Evolutionary conservation across 2,888 invertebrate species (phyloP), one percentile per base, ranked within the genome.

Genomic region (Eupeodes luniger): DNA sequence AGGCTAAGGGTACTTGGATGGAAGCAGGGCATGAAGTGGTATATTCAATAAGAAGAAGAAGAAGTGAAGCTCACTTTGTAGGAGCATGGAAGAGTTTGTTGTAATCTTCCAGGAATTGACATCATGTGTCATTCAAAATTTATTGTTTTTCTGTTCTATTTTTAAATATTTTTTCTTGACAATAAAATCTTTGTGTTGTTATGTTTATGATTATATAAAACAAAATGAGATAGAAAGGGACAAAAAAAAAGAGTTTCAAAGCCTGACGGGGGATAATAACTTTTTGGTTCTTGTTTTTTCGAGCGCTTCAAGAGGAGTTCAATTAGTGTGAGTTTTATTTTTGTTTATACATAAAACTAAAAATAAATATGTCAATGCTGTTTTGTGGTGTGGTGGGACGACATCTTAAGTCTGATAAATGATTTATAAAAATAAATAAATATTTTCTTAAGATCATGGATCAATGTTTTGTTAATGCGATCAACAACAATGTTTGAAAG

Each of bases 31-130:
- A 62, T 40, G 7, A 16, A 19, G 80, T 49, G 61, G 19, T 40
- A 40, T 36, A 40, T 36, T 64, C 27, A 59, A 27, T 2, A 27
- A 27, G 27, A 27, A 1, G 27, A 27, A 12, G 7, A 34, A 27
- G 5, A 12, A 59, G 34, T 47, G 47, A 47, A 14, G 44, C 19
- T 64, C 47, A 12, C 44, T 55, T 5, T 4, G 16, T 40, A 2
- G 7, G 44, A 11, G 5, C 40, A 14, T 53, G 62, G 1, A 9
- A 7, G 14, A 27, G 83, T 79, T 82, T 61, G 76, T 76, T 69
- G 51, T 80, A 83, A 77, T 87, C 87, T 87, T 87, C 80, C 87
- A 84, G 77, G 87, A 87, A 87, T 84, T 81, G 84, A 84, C 80
- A 80, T 80, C 79, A 67, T 83, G 80, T 87, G 87, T 84, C 83